Evolutionary conservation across 35 echinoderm and acorn worm species (phyloP).

Genomic region (Diadema setosum): DNA sequence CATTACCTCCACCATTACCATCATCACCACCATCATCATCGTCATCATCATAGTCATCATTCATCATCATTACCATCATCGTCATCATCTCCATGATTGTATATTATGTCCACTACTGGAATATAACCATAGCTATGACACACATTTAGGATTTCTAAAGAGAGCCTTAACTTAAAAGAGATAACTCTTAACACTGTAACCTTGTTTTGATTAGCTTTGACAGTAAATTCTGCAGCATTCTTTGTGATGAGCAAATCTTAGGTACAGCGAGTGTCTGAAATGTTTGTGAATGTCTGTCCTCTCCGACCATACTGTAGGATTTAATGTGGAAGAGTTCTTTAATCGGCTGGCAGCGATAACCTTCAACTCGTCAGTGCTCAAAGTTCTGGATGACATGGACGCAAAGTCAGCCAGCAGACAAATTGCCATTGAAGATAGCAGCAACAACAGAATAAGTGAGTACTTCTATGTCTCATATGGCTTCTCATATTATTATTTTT

Average conservation of each 20-base stretch:
- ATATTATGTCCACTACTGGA: too few relatives aligned
- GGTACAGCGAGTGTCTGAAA: neutral
- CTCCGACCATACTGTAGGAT: constrained; percentile 1
- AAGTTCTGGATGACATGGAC: constrained; percentile 44
- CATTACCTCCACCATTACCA: too few relatives aligned
- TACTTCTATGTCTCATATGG: too few relatives aligned
- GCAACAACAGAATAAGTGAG: constrained; percentile 5
- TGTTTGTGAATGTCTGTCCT: neutral
- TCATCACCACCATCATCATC: too few relatives aligned
- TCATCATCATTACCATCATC: too few relatives aligned
- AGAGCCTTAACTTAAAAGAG: neutral
- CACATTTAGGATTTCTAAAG: neutral
- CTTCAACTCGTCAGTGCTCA: constrained; percentile 36
- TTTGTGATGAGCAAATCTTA: neutral
- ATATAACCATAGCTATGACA: too few relatives aligned
- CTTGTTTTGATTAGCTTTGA: neutral
- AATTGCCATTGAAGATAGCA: constrained; percentile 20
- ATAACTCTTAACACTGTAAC: neutral
- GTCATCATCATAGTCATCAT: too few relatives aligned
- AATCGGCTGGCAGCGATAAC: constrained; percentile 30
- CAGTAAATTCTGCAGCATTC: neutral
- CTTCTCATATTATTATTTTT: too few relatives aligned
- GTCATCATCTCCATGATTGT: too few relatives aligned
- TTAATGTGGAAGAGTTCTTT: constrained; percentile 51
- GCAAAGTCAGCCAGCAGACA: neutral